These are phyloP conservation scores for Ctenoplectra terminalis DNA, from an alignment of 1,140 invertebrate species.

Conservation along the genomic window DNA sequence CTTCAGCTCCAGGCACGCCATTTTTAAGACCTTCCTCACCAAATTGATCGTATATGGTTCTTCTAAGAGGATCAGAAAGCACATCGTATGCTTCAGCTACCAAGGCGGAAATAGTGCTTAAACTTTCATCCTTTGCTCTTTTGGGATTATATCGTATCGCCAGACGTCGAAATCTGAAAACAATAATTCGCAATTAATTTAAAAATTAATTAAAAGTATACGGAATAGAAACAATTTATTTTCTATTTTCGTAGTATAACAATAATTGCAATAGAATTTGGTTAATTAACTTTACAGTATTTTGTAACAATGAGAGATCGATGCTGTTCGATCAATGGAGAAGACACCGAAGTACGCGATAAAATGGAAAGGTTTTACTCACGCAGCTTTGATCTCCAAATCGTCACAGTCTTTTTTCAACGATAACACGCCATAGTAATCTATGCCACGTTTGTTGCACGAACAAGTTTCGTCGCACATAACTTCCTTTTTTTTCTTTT, in stretches of 20 bases:
- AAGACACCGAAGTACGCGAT: neutral
- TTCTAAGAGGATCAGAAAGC: slow-evolving; percentile 86
- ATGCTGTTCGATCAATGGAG: neutral
- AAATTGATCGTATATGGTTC: slow-evolving; percentile 94
- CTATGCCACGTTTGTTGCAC: slow-evolving; percentile 82
- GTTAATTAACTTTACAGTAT: neutral
- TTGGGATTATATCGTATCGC: slow-evolving; percentile 86
- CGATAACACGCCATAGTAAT: slow-evolving; percentile 91
- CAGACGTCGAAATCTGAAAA: slow-evolving; percentile 84
- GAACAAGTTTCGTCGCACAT: slow-evolving; percentile 11
- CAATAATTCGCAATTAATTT: neutral
- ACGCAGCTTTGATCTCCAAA: slow-evolving; percentile 90
- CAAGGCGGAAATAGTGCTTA: slow-evolving; percentile 72
- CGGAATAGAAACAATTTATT: neutral
- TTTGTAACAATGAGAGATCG: neutral
- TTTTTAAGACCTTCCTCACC: slow-evolving; percentile 94
- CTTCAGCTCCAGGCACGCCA: slow-evolving; percentile 86
- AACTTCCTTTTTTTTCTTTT: neutral
- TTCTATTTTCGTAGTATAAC: neutral
- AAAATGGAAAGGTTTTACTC: slow-evolving; percentile 68
- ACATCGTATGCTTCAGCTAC: slow-evolving; percentile 92
- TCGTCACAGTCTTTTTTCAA: slow-evolving; percentile 86
- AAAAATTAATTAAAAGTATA: neutral
- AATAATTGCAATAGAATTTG: neutral
- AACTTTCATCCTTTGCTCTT: slow-evolving; percentile 58